Evolutionary conservation across 1,140 invertebrate genomes (phyloP).

Genomic region (Drosophila paulistorum): DNA sequence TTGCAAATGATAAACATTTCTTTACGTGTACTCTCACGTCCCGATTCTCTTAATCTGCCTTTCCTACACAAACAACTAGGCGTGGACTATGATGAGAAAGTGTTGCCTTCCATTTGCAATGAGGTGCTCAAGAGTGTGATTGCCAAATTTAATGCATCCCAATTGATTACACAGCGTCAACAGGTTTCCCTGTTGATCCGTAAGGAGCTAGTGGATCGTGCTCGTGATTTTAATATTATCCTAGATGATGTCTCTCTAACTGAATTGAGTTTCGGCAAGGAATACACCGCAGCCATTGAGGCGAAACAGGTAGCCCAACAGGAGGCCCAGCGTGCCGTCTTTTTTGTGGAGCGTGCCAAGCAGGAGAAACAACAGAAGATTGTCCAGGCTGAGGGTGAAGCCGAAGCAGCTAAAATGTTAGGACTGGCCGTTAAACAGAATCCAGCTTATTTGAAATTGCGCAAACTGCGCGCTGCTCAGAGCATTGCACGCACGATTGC

Average conservation of each 20-base stretch:
- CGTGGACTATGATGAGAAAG: slow-evolving; percentile 95
- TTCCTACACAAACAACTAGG: slow-evolving; percentile 95
- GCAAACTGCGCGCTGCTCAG: slow-evolving; percentile 98
- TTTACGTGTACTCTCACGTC: slow-evolving; percentile 96
- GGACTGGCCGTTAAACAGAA: slow-evolving; percentile 97
- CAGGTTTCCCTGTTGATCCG: slow-evolving; percentile 96
- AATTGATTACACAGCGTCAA: slow-evolving; percentile 98
- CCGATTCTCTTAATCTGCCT: slow-evolving; percentile 92
- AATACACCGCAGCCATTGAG: slow-evolving; percentile 99
- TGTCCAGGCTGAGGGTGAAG: slow-evolving; percentile 99
- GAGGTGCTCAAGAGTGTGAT: slow-evolving; percentile 99
- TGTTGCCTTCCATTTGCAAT: slow-evolving; percentile 98
- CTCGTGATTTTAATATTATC: slow-evolving; percentile 99
- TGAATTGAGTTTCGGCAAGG: slow-evolving; percentile 98
- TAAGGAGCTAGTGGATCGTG: slow-evolving; percentile 96
- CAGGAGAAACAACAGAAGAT: slow-evolving; percentile 99
- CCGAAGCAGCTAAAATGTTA: slow-evolving; percentile 98
- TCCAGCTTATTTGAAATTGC: slow-evolving; percentile 98
- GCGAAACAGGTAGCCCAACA: slow-evolving; percentile 99
- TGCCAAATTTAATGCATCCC: slow-evolving; percentile 99
- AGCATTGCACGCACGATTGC: slow-evolving; percentile 98
- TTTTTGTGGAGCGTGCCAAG: slow-evolving; percentile 98
- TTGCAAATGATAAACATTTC: slow-evolving; percentile 99
- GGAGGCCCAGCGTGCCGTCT: slow-evolving; percentile 99
- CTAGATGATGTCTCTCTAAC: slow-evolving; percentile 99